phyloP scores from a whole-genome alignment of 2,797 vertebrate genomes.

The Cuniculus paca region DNA sequence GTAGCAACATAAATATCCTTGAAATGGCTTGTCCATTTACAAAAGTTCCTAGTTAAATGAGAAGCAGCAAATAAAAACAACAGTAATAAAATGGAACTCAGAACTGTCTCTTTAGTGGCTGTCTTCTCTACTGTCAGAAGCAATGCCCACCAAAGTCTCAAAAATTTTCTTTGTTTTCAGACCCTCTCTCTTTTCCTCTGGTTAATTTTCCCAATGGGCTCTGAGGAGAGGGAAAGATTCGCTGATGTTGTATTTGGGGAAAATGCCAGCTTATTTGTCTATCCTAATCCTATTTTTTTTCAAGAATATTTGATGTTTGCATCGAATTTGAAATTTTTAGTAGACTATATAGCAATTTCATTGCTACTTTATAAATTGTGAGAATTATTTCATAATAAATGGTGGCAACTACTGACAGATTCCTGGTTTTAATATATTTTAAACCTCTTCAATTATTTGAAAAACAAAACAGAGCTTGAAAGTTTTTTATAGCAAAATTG shows the following conservation, averaged over 20 bases:
- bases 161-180: not conserved
- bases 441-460: constrained; percentile 30
- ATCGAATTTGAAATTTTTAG: not conserved
- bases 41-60: not conserved
- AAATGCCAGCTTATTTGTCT: not conserved
- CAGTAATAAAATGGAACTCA: not conserved
- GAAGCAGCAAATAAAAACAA: not conserved
- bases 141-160: not conserved
- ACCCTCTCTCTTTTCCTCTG: not conserved
- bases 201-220: not conserved
- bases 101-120: not conserved
- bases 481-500: not conserved
- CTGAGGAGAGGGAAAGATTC: not conserved
- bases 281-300: not conserved
- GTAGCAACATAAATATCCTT: not conserved
- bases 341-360: not conserved
- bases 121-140: not conserved
- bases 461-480: constrained; percentile 1
- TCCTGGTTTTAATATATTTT: not conserved
- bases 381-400: not conserved
- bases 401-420: not conserved
- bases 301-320: not conserved
- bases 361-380: not conserved
- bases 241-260: not conserved
- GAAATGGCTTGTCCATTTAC: not conserved